These are phyloP conservation scores for Aphelinus atriplicis DNA, from an alignment of 1,140 invertebrate species.

Conservation along the genomic window DNA sequence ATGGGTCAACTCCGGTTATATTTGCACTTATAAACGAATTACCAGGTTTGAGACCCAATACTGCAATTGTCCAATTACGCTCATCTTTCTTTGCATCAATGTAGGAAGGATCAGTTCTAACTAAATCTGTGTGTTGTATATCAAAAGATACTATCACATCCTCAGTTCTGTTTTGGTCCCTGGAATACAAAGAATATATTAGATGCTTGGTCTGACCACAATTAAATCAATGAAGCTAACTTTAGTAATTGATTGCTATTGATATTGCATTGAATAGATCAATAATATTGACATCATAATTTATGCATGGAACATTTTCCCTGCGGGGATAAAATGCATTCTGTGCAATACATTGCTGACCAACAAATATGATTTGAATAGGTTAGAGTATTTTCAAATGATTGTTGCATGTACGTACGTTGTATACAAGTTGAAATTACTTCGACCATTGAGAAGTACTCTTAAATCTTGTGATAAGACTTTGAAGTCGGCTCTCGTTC, in stretches of 20 bases:
- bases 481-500: constrained; percentile 42
- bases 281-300: no score
- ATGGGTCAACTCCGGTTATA: constrained; percentile 62
- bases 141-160: constrained; percentile 49
- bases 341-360: no score
- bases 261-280: no score
- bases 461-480: constrained; percentile 61
- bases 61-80: constrained; percentile 63
- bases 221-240: no score
- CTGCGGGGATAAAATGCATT: no score
- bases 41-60: constrained; percentile 69
- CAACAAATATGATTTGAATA: background rate
- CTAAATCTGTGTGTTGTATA: constrained; percentile 54
- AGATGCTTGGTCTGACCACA: no score
- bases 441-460: constrained; percentile 52
- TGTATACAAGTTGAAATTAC: constrained; percentile 54
- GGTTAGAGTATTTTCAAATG: background rate
- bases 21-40: constrained; percentile 68
- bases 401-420: constrained; percentile 52
- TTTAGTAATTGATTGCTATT: no score
- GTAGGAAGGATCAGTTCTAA: constrained; percentile 46
- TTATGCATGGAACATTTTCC: no score
- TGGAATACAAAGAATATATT: background rate
- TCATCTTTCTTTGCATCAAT: constrained; percentile 38
- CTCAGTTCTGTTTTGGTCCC: constrained; percentile 47